A percentile compares a stretch with the other conserved stretches of the same genome.
These are phyloP conservation scores for Excalfactoria chinensis DNA, from an alignment of 2,113 vertebrate genomes.

Conservation along the genomic window DNA sequence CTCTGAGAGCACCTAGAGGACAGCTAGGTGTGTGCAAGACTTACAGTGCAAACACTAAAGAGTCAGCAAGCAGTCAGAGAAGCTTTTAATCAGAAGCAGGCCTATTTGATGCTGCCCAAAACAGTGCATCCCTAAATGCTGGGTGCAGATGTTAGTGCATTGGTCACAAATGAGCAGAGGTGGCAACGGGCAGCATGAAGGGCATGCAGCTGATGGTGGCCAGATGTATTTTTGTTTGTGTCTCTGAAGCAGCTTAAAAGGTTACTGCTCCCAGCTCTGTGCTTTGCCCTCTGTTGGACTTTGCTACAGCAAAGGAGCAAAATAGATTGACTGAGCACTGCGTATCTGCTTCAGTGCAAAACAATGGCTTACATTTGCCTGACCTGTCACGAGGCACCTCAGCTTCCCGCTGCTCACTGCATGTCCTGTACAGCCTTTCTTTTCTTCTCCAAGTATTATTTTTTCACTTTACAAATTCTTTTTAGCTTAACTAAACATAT, in stretches of 20 bases:
- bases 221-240: neutral
- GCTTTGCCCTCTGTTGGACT: neutral
- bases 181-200: fast-evolving
- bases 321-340: neutral
- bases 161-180: neutral
- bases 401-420: neutral
- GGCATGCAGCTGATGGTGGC: neutral
- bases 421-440: neutral
- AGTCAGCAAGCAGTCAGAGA: neutral
- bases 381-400: neutral
- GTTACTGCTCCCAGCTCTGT: neutral
- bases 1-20: neutral
- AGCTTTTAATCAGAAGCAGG: neutral
- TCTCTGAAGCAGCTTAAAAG: neutral
- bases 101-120: neutral
- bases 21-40: neutral
- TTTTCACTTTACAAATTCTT: slow-evolving; percentile 10
- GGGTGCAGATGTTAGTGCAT: neutral
- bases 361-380: neutral
- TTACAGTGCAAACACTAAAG: slow-evolving; percentile 6
- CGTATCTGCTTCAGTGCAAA: neutral
- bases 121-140: neutral
- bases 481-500: slow-evolving; percentile 39
- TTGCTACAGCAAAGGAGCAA: neutral
- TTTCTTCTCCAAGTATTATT: neutral